Evolutionary conservation across 2,113 vertebrate species (phyloP), one percentile per base, ranked within the genome.

Genomic region (Procavia capensis): DNA sequence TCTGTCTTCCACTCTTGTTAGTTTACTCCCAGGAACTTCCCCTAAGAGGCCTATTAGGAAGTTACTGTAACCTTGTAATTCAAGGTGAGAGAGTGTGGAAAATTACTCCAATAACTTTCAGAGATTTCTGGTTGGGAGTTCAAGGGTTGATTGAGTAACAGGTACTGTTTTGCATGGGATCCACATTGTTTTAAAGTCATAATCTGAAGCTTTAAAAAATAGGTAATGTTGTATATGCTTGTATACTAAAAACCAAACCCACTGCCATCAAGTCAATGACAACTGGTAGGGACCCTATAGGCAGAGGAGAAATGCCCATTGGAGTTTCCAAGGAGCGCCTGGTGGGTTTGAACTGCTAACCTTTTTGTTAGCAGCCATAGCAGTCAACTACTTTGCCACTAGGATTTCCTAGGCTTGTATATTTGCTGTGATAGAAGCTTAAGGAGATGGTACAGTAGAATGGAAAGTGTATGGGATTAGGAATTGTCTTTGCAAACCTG

Each of bases 141-240:
- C 5, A 78, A 45, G 43, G 41, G 4, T 91, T 45, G 13, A 68
- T 89, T 68, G 50, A 75, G 2, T 75, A 54, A 59, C 61, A 27
- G 78, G 83, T 88, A 41, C n/a, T 43, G 1, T 82, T 95, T 64
- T 93, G 34, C n/a, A 17, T 83, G 64, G 41, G 59, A 59, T 64
- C 36, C 39, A 63, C 36, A 47, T 29, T 82, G 17, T 72, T 94
- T 94, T 79, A 81, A 92, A 96, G 75, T 47, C 70, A 36, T 70
- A 86, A 24, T 59, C 45, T 59, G 16, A 92, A 89, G 61, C 45
- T 89, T 81, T 92, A 59, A 66, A 70, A 92, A 41, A 80, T n/a
- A n/a, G n/a, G 43, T 85, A 87, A n/a, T 29, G 13, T 85, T 91
- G 94, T 54, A 86, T 19, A 88, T 25, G 72, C 74, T 89, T 81